Conservation (phyloP, 2,888 invertebrate genomes). For the Morpho helenor region DNA sequence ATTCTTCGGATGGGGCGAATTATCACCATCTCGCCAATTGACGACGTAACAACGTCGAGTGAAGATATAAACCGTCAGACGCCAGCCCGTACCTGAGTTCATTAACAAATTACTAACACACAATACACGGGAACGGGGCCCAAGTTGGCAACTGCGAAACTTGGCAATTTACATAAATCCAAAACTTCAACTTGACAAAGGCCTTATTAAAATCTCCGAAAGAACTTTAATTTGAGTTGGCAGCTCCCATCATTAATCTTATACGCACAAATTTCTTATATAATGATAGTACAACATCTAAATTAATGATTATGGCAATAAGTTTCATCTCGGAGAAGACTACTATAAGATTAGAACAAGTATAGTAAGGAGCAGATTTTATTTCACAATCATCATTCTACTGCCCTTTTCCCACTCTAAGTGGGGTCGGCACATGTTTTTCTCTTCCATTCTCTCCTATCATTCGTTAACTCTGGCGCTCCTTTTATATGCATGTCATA, state of each 20-base stretch:
- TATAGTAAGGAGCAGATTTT: neutral
- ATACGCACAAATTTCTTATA: constrained; percentile 30
- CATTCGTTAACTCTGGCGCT: too few species aligned
- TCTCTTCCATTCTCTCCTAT: too few species aligned
- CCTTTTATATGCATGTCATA: too few species aligned
- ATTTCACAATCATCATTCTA: too few species aligned
- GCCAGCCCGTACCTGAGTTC: constrained; percentile 2
- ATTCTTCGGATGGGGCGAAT: too few species aligned
- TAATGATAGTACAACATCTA: constrained; percentile 8
- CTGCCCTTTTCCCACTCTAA: too few species aligned
- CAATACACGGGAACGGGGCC: constrained; percentile 14
- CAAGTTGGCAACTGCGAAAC: constrained; percentile 35
- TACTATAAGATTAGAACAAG: neutral
- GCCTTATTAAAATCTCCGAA: constrained; percentile 67
- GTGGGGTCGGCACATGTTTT: too few species aligned
- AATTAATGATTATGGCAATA: constrained; percentile 9
- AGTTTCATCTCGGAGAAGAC: neutral
- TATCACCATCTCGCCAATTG: too few species aligned
- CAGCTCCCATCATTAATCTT: constrained; percentile 67
- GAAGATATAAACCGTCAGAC: too few species aligned
- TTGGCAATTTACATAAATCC: constrained; percentile 60
- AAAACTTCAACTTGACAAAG: constrained; percentile 55
- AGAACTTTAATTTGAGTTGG: constrained; percentile 64
- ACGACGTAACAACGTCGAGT: too few species aligned
- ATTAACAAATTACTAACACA: constrained; percentile 12